Evolutionary conservation across 2,888 invertebrate genomes (phyloP), one percentile per base, ranked within the genome.

Genomic region (Uloborus plumipes): DNA sequence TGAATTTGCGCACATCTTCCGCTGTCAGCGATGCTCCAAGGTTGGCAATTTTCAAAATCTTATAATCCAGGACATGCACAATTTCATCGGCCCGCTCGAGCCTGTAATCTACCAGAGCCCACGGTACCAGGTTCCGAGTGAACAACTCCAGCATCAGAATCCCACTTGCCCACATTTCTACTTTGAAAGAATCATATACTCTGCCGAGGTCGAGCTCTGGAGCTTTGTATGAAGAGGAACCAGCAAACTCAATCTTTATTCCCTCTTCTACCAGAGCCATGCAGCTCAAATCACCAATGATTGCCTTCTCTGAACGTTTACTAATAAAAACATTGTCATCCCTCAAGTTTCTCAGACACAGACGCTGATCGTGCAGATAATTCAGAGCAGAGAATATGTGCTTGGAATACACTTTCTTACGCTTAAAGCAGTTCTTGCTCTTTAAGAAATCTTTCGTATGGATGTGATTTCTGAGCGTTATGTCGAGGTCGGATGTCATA

Each of bases 91-190:
- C 67, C 2, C 39, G 16, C 50, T 49, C 50, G 2, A 51, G 50
- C 1, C 65, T 18, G 16, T 58, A 78, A 50, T 78, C 71, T 3
- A 70, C 31, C 26, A 71, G 50, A 9, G 70, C 64, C 70, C 77
- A 78, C 4, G 70, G 64, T 15, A 78, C 31, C 55, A 9, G 50
- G 47, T 79, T 72, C 1, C 55, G 31, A 13, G 59, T 15, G n/a
- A 79, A 67, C 9, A 79, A 13, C 67, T 79, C 61, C 22, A 79
- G 14, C 4, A 66, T 16, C 50, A 79, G 58, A 13, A 79, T 59
- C 15, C 79, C 79, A 2, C 39, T 16, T 7, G 67, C 55, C 79
- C 79, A 79, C 66, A 72, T 72, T 66, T 79, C 79, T 1, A 61
- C 79, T 22, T 61, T 22, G 2, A 61, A 39, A 16, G 61, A 51